Evolutionary conservation across 2,888 invertebrate species (phyloP), one percentile per base, ranked within the genome.

Genomic region (Amphipoea lucens): DNA sequence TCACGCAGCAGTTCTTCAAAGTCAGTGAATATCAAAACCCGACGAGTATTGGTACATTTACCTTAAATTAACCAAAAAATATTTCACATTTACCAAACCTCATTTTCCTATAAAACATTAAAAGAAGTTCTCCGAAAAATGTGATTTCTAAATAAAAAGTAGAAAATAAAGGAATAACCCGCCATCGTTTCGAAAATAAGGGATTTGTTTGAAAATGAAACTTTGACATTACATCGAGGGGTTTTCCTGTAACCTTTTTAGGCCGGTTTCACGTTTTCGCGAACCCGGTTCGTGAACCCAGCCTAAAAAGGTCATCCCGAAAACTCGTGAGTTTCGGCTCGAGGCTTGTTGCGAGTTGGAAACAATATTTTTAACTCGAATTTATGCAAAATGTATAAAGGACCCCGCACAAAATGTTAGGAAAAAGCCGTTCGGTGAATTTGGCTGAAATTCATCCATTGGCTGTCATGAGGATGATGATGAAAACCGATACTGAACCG

Each of bases 231-330:
- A 75, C 78, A 82, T 68, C 74, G 78, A 74, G 68, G 63, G 76
- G 79, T 79, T 84, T 84, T 70, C 71, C 78, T 69, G 68, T 74
- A 74, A 84, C 82, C 87, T 81, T 89, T 84, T 81, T 57, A 29
- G 65, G 0, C 11, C 23, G 48, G 54, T 23, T 74, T 76, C 76
- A 66, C 48, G 76, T 88, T 81, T 76, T 74, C 71, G 67, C 51
- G 60, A 76, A 72, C 67, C 60, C 74, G 54, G 67, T 78, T 74
- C 71, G 67, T 57, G 60, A 76, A 72, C 67, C 60, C 74, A 54
- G 67, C 54, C 60, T 60, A 7, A 79, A 86, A 85, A 83, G 89
- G 89, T 87, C 76, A 74, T 12, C 40, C 65, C 69, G 6, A 78
- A 71, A 83, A 80, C 81, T 79, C 78, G 65, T 48, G 79, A 76